Evolutionary conservation across 2,797 vertebrate species (phyloP).

Genomic region (Aeoliscus strigatus): DNA sequence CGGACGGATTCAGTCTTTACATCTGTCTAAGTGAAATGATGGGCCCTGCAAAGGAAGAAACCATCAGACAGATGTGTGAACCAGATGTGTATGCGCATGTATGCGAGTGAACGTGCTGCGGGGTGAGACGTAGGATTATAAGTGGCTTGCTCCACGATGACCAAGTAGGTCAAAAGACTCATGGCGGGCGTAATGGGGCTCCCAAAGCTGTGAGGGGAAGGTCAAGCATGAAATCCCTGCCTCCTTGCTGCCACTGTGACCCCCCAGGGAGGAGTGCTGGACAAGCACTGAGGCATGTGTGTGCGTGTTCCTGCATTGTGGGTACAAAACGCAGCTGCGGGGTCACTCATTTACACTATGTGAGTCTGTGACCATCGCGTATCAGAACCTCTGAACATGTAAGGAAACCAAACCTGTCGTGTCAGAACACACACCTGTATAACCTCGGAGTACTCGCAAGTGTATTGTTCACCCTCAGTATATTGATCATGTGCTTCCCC

Average conservation of each 20-base stretch:
- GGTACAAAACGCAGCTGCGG: constrained; percentile 10
- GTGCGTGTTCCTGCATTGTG: constrained; percentile 13
- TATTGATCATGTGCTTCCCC: too few relatives aligned
- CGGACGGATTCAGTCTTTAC: constrained; percentile 49
- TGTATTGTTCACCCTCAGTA: too few relatives aligned
- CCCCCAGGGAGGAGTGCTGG: constrained; percentile 59
- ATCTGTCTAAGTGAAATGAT: constrained; percentile 27
- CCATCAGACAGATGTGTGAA: constrained; percentile 38
- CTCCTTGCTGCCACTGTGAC: constrained; percentile 48
- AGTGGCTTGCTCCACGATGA: constrained; percentile 75
- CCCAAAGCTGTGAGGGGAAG: constrained; percentile 75
- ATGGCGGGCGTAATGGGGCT: constrained; percentile 73
- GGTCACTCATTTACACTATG: constrained; percentile 9
- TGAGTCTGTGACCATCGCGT: constrained; percentile 11
- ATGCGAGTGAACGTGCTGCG: constrained; percentile 28
- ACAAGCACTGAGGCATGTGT: constrained; percentile 32
- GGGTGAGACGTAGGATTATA: constrained; percentile 68
- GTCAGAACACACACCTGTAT: not conserved
- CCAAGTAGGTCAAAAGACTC: constrained; percentile 81
- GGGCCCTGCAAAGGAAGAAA: constrained; percentile 20
- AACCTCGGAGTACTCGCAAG: not conserved
- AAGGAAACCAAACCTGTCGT: not conserved
- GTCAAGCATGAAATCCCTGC: constrained; percentile 77
- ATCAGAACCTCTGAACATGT: not conserved
- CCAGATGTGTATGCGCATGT: constrained; percentile 33